phyloP scores from a whole-genome alignment of 2,888 invertebrate genomes.

The Zhengitettix transpicula region DNA sequence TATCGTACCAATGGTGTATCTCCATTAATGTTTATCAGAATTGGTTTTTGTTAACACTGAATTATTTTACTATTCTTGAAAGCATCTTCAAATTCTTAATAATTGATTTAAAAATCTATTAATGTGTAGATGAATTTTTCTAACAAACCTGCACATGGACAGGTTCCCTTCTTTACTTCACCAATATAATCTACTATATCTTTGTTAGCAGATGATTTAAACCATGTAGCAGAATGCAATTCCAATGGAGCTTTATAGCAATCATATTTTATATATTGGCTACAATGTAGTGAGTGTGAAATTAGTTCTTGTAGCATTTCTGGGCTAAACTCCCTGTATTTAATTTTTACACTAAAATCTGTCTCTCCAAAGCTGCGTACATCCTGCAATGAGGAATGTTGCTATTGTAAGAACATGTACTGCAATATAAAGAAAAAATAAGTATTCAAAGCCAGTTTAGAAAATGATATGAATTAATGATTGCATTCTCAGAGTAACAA shows the following conservation, averaged over 20 bases:
- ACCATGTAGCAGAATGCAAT: conserved; percentile 77
- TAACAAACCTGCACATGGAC: conserved; percentile 33
- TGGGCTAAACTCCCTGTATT: conserved; percentile 74
- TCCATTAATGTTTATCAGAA: too few species aligned
- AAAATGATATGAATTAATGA: too few species aligned
- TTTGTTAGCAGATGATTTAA: conserved; percentile 60
- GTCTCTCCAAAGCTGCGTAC: conserved; percentile 61
- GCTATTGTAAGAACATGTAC: background rate
- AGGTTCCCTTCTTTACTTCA: conserved; percentile 51
- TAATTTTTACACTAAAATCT: conserved; percentile 72
- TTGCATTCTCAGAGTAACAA: too few species aligned
- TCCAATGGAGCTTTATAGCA: conserved; percentile 78
- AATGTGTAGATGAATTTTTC: too few species aligned
- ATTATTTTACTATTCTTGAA: background rate
- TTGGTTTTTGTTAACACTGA: too few species aligned
- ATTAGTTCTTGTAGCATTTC: conserved; percentile 84
- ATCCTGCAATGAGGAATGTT: conserved; percentile 32
- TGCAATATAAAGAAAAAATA: background rate
- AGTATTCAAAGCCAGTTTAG: too few species aligned
- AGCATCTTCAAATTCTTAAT: background rate
- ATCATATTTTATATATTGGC: conserved; percentile 78
- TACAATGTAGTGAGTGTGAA: conserved; percentile 75
- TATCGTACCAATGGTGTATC: too few species aligned
- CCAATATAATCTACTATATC: conserved; percentile 71
- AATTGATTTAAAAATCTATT: too few species aligned